Evolutionary conservation across 2,113 vertebrate genomes (phyloP).

Genomic region (Nesospiza acunhae): DNA sequence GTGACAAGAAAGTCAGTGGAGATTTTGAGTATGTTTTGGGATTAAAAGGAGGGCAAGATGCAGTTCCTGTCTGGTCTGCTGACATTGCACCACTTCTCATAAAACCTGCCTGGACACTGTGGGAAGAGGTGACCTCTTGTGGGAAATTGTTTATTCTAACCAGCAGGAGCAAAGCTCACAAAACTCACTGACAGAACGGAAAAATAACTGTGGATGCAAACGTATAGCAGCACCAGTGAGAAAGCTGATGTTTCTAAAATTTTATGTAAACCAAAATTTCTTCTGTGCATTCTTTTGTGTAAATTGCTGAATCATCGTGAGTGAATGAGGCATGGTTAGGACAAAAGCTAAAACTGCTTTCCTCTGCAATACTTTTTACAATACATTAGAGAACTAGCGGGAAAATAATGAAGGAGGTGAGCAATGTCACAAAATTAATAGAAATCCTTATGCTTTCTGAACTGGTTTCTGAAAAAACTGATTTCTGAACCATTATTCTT

Average conservation of each 20-base stretch:
- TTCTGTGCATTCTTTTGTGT: not conserved
- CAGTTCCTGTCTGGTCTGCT: not conserved
- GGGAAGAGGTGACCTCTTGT: not conserved
- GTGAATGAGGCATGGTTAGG: not conserved
- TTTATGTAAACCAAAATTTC: not conserved
- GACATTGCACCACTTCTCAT: not conserved
- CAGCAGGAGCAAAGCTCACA: not conserved
- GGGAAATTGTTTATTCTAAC: not conserved
- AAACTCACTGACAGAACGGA: not conserved
- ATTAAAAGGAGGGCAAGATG: not conserved
- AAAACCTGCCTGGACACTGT: not conserved
- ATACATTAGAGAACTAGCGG: not conserved
- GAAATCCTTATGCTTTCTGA: not conserved
- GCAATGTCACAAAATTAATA: not conserved
- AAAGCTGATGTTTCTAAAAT: not conserved
- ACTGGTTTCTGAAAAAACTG: not conserved
- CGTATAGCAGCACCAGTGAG: not conserved
- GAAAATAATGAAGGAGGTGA: not conserved
- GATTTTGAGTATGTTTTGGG: not conserved
- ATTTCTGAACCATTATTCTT: not conserved
- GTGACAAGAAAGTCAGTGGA: not conserved
- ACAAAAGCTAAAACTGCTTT: conserved; percentile 14
- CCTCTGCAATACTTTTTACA: not conserved
- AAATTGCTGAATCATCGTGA: not conserved
- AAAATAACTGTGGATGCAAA: not conserved